Evolutionary conservation across 2,888 invertebrate species (phyloP).

Genomic region (Ectemnius lituratus): DNA sequence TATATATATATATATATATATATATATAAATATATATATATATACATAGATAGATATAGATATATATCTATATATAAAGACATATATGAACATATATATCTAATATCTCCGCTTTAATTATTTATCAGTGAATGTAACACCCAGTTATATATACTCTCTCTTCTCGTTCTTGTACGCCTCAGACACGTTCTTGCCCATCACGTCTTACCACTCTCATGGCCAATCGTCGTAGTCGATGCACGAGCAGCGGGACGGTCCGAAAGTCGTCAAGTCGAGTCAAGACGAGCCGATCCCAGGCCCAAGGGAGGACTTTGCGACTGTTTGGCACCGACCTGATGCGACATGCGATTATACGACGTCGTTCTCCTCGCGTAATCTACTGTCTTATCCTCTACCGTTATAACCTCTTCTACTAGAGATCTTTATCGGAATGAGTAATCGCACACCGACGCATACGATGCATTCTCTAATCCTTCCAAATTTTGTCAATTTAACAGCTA

Average conservation of each 20-base stretch:
- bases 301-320: conserved; percentile 66
- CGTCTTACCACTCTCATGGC: conserved; percentile 65
- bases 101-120: conserved; percentile 38
- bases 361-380: conserved; percentile 64
- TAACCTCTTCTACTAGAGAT: conserved; percentile 33
- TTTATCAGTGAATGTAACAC: conserved; percentile 53
- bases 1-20: no score
- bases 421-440: conserved; percentile 30
- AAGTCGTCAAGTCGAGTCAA: conserved; percentile 66
- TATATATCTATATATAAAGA: no score
- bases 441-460: conserved; percentile 23
- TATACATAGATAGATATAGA: no score
- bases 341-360: conserved; percentile 63
- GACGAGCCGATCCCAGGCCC: conserved; percentile 59
- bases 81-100: no score
- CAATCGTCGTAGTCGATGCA: conserved; percentile 64
- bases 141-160: conserved; percentile 59
- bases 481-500: no score
- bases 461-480: background rate
- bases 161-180: conserved; percentile 66
- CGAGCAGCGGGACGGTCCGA: conserved; percentile 66
- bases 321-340: conserved; percentile 66
- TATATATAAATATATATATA: no score
- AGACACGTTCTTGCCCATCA: conserved; percentile 67
- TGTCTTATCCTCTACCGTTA: conserved; percentile 63